Percentiles rank a stretch among this genome's conserved stretches.
Evolutionary conservation across 2,113 vertebrate genomes (phyloP).

Genomic region (Pseudorasbora parva): DNA sequence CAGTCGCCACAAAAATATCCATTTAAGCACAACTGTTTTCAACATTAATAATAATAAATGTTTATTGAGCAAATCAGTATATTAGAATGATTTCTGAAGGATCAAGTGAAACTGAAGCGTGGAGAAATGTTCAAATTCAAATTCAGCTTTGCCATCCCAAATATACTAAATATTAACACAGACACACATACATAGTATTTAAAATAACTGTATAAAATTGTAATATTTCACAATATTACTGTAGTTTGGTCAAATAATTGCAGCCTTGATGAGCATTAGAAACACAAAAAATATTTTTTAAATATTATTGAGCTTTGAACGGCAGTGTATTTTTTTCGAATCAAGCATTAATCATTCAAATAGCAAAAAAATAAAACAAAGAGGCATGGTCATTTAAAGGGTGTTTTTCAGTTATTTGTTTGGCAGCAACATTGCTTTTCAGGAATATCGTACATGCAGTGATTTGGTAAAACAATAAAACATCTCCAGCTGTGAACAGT

Average conservation of each 20-base stretch:
- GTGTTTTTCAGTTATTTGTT: neutral
- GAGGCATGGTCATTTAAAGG: neutral
- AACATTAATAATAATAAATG: neutral
- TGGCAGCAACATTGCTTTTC: neutral
- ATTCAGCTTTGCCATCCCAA: no score
- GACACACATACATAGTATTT: no score
- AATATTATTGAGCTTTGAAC: neutral
- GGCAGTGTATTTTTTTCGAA: neutral
- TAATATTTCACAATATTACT: neutral
- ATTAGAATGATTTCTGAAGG: no score
- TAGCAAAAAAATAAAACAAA: neutral
- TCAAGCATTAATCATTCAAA: neutral
- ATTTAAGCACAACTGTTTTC: no score
- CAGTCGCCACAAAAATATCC: no score
- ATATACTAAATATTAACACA: no score
- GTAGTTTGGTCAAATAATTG: neutral
- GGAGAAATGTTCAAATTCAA: no score
- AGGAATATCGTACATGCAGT: neutral
- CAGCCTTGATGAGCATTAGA: neutral
- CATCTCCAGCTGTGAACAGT: conserved; percentile 12
- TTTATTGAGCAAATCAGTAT: no score
- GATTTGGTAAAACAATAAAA: conserved; percentile 14
- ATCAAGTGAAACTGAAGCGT: no score
- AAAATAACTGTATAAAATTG: neutral
- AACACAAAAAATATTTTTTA: neutral